These are phyloP conservation scores for Chiloscyllium plagiosum DNA, from an alignment of 2,113 vertebrate species.

Conservation along the genomic window DNA sequence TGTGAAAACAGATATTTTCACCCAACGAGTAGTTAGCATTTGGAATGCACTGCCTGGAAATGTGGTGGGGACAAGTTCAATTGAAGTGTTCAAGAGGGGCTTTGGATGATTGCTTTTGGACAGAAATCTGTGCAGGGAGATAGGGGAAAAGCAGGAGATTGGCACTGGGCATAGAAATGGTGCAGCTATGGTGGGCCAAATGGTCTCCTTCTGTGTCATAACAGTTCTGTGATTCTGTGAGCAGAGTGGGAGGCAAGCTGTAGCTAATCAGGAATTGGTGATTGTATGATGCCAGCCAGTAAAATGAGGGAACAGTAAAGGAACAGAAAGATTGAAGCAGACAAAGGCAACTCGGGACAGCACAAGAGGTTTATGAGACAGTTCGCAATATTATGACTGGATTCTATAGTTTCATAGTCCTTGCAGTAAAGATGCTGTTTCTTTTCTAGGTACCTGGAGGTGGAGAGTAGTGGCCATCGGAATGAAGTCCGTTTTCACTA, in stretches of 20 bases:
- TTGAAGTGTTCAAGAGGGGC: no score
- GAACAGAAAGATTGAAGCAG: background rate
- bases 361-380: background rate
- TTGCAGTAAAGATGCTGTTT: conserved; percentile 38
- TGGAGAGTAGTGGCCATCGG: conserved; percentile 93
- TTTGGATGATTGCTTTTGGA: no score
- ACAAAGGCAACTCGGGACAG: background rate
- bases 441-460: conserved; percentile 77
- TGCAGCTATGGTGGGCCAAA: no score
- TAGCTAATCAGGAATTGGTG: background rate
- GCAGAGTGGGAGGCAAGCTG: background rate
- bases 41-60: no score
- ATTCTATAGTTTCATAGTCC: background rate
- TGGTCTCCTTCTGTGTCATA: no score
- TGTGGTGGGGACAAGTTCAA: no score
- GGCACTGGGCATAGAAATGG: no score
- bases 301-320: background rate
- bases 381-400: background rate
- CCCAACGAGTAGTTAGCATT: no score
- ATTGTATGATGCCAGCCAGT: background rate
- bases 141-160: no score
- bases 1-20: no score
- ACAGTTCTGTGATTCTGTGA: background rate
- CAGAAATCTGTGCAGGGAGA: no score
- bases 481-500: conserved; percentile 93